These are phyloP conservation scores for Tigriopus japonicus DNA, from an alignment of 1,140 invertebrate genomes.

Conservation along the genomic window DNA sequence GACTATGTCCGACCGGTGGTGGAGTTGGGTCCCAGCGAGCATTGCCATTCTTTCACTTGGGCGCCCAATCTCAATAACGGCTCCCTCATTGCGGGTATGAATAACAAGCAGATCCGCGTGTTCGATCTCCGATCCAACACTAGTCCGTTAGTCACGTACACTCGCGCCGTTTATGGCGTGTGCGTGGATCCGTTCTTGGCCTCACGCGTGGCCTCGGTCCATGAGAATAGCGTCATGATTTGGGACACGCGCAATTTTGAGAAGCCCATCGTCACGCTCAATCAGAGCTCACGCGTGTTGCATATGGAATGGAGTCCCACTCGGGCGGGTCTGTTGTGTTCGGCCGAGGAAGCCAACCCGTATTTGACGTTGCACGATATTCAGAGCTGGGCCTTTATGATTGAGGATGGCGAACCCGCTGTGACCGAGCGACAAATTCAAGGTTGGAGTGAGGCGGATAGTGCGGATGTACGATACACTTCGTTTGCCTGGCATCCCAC, in stretches of 20 bases:
- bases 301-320: constrained; percentile 3
- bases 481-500: constrained; percentile 11
- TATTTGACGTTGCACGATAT: constrained; percentile 4
- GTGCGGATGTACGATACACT: background rate
- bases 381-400: constrained; percentile 3
- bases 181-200: constrained; percentile 6
- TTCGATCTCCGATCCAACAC: background rate
- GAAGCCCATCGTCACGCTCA: constrained; percentile 4
- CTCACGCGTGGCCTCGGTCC: background rate
- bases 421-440: constrained; percentile 4
- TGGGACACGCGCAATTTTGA: constrained; percentile 13
- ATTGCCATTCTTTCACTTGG: background rate
- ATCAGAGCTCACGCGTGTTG: background rate
- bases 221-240: constrained; percentile 2
- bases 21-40: background rate
- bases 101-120: background rate
- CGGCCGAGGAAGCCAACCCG: background rate
- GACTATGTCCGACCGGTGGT: background rate
- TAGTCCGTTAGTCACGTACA: background rate
- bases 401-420: constrained; percentile 9
- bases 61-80: background rate
- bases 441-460: background rate
- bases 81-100: background rate
- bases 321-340: background rate
- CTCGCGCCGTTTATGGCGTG: background rate